Evolutionary conservation across 2,113 vertebrate species (phyloP).

Genomic region (Sciurus niger): DNA sequence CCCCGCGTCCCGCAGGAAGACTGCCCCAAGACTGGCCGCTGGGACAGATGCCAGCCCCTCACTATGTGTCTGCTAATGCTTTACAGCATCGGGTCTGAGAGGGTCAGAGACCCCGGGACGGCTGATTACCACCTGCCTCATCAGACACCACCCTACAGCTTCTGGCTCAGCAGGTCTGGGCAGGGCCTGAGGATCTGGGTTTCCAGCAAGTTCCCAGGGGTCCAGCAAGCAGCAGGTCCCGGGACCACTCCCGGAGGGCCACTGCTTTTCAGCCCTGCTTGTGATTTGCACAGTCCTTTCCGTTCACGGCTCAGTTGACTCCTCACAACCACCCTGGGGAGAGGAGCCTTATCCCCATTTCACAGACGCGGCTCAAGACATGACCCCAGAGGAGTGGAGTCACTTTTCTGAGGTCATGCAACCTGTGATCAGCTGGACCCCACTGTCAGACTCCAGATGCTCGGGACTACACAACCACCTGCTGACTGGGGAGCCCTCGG

Average conservation of each 20-base stretch:
- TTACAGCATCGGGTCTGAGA: neutral
- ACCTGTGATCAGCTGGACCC: neutral
- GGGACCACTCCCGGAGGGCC: neutral
- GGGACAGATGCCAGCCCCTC: neutral
- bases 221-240: neutral
- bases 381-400: neutral
- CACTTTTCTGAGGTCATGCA: neutral
- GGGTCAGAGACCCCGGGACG: neutral
- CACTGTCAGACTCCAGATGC: neutral
- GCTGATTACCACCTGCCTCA: neutral
- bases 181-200: neutral
- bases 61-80: neutral
- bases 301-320: rapidly evolving
- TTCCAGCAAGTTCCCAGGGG: neutral
- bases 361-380: rapidly evolving
- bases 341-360: neutral
- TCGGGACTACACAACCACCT: neutral
- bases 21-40: rapidly evolving
- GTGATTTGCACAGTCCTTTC: neutral
- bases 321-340: neutral
- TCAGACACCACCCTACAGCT: neutral
- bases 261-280: rapidly evolving
- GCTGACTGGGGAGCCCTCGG: neutral
- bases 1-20: rapidly evolving
- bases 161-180: neutral